Evolutionary conservation across 1,140 invertebrate species (phyloP).

Genomic region (Harpegnathos saltator): DNA sequence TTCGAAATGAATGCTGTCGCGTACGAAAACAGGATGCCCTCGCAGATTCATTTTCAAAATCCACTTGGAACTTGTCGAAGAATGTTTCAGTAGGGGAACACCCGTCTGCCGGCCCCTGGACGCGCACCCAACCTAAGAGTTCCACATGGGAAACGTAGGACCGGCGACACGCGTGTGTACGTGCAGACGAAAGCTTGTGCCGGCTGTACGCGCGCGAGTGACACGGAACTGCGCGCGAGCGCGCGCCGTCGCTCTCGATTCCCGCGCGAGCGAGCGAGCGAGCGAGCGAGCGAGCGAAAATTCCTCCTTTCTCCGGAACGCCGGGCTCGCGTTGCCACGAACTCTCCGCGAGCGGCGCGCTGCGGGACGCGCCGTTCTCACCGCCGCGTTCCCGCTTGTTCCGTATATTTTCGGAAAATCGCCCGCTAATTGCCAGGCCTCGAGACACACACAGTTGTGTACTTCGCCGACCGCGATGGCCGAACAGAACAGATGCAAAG

Average conservation of each 20-base stretch:
- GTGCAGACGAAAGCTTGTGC: background rate
- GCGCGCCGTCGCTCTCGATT: slow-evolving; percentile 35
- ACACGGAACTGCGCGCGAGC: slow-evolving; percentile 44
- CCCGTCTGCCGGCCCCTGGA: no score
- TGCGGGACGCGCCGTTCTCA: background rate
- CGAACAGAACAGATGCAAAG: no score
- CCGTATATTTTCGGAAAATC: no score
- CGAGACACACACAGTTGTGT: no score
- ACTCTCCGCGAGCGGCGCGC: slow-evolving; percentile 21
- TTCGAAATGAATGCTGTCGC: no score
- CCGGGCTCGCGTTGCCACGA: slow-evolving; percentile 5
- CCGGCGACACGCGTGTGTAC: background rate
- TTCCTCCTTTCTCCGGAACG: slow-evolving; percentile 36
- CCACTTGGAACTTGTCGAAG: no score
- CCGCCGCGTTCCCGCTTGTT: slow-evolving; percentile 31
- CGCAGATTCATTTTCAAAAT: no score
- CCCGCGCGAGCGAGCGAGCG: slow-evolving; percentile 8
- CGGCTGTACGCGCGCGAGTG: slow-evolving; percentile 14
- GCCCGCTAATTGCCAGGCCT: no score
- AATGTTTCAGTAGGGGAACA: no score
- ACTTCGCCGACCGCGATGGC: no score
- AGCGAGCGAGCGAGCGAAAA: slow-evolving; percentile 27
- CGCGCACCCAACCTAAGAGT: no score
- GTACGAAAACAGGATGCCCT: no score
- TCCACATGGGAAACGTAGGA: background rate